Percentiles rank a stretch among this genome's conserved stretches.
Evolutionary conservation across 1,140 invertebrate species (phyloP).

Genomic region (Drosophila tropicalis): DNA sequence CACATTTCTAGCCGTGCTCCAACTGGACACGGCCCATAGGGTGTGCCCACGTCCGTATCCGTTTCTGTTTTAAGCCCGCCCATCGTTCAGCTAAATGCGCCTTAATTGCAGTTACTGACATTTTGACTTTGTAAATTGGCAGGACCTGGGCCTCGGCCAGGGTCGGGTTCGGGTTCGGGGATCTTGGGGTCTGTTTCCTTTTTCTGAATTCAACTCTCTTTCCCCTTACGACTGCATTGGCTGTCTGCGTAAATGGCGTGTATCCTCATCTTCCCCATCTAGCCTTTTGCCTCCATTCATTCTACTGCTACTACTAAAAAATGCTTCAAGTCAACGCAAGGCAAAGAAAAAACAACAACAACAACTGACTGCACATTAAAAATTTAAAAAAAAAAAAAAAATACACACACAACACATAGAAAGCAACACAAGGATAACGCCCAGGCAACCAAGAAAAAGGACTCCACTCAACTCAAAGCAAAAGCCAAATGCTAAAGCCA

Average conservation of each 20-base stretch:
- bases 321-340: slow-evolving; percentile 29
- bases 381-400: slow-evolving; percentile 65
- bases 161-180: slow-evolving; percentile 10
- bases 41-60: slow-evolving; percentile 16
- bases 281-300: not conserved
- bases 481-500: slow-evolving; percentile 48
- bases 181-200: not conserved
- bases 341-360: slow-evolving; percentile 43
- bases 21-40: slow-evolving; percentile 17
- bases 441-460: slow-evolving; percentile 17
- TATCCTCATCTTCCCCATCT: slow-evolving; percentile 44
- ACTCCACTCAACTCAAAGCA: slow-evolving; percentile 28
- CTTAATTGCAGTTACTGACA: slow-evolving; percentile 80
- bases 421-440: slow-evolving; percentile 44
- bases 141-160: slow-evolving; percentile 21
- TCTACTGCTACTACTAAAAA: slow-evolving; percentile 1
- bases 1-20: not conserved
- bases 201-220: not conserved
- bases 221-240: slow-evolving; percentile 29
- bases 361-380: slow-evolving; percentile 77
- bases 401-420: slow-evolving; percentile 54
- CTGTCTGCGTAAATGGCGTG: slow-evolving; percentile 71
- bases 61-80: slow-evolving; percentile 1
- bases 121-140: slow-evolving; percentile 79
- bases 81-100: slow-evolving; percentile 54